Percentiles rank a stretch among this genome's conserved stretches.
These are phyloP conservation scores for Hippocampus comes DNA, from an alignment of 2,113 vertebrate species.

Conservation along the genomic window DNA sequence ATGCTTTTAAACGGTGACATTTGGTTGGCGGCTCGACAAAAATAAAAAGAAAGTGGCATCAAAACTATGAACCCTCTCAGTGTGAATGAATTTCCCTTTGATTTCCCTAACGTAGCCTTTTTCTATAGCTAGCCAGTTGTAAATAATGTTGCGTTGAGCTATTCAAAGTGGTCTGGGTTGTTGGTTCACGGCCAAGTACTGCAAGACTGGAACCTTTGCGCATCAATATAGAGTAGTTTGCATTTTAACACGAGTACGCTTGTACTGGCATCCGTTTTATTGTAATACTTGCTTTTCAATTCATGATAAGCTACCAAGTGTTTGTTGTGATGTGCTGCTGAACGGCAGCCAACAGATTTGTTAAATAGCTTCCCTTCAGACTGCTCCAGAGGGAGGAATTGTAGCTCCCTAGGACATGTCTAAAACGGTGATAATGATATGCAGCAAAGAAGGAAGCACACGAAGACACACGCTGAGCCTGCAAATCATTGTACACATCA, in stretches of 20 bases:
- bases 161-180: background rate
- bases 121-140: background rate
- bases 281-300: background rate
- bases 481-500: background rate
- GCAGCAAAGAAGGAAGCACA: slow-evolving; percentile 26
- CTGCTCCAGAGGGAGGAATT: slow-evolving; percentile 21
- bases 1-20: background rate
- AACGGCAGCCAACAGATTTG: slow-evolving; percentile 36
- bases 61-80: background rate
- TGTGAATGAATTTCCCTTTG: background rate
- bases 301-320: slow-evolving; percentile 41
- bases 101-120: background rate
- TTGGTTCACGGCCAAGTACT: background rate
- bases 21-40: background rate
- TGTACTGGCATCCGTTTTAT: no score
- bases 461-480: slow-evolving; percentile 19
- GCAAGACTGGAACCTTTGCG: background rate
- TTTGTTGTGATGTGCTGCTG: slow-evolving; percentile 25
- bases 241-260: no score
- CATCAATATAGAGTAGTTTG: no score
- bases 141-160: background rate
- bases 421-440: slow-evolving; percentile 36
- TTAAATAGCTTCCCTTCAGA: slow-evolving; percentile 28
- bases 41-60: background rate
- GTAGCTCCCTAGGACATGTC: slow-evolving; percentile 24